Base-by-base conservation (phyloP, 2,797 vertebrate species). In the Valencia hispanica region DNA sequence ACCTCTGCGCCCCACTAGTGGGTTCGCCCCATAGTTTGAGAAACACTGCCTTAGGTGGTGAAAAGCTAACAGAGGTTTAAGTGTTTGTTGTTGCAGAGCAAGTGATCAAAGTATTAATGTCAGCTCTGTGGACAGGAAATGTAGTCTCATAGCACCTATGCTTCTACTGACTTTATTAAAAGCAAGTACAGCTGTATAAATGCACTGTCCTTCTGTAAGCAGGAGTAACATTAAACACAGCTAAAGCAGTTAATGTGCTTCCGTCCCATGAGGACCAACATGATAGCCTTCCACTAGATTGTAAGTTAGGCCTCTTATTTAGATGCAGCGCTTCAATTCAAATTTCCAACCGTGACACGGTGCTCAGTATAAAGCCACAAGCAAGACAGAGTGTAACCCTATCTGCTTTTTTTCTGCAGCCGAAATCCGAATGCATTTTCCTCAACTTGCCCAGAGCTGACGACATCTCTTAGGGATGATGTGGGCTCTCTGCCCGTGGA, bases 171-270 rank as follows among this genome's bases (percentile, higher is more conserved):
- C 75, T 84, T 45, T 57, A 47, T 85, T 63, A 84, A 80, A 82
- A 81, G 80, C 82, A 83, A 93, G 91, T 78, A 88, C 90, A 90
- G 92, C 89, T 90, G 89, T 74, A 80, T 89, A 81, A 86, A 91
- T 87, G 78, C 59, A 61, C 27, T 68, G 75, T 76, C 65, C 65
- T 36, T 51, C 39, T 59, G 78, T 76, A 75, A 81, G 71, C 61
- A 74, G 48, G 32, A 39, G 43, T 59, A 81, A 76, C 80, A 53
- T 83, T 59, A 73, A 71, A 72, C 75, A 74, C 73, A 55, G 74
- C 78, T 74, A 81, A 84, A 79, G 74, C 39, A 59, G 78, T 71
- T 84, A 83, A 82, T 83, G 32, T 27, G 79, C 70, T 76, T 79
- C 75, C 68, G 69, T 68, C 68, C 71, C 68, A 43, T 51, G 27